These are phyloP conservation scores for Nomada lathburiana DNA, from an alignment of 2,888 invertebrate species.

Conservation along the genomic window DNA sequence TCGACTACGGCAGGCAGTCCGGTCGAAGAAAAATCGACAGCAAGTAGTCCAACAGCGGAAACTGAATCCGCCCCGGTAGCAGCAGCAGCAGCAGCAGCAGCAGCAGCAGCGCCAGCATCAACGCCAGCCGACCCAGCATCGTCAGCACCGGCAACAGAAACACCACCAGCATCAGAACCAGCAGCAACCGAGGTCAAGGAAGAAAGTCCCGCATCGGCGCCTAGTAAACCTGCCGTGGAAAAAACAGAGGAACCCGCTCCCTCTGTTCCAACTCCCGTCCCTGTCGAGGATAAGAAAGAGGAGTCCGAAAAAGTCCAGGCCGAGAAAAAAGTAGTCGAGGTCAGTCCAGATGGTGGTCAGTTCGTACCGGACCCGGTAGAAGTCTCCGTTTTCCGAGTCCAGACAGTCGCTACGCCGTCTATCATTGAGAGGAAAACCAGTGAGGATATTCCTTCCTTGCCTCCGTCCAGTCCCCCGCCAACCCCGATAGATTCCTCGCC, in stretches of 20 bases:
- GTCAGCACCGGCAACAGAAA: too few species aligned
- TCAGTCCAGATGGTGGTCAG: conserved; percentile 79
- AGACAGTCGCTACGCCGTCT: conserved; percentile 82
- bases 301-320: conserved; percentile 72
- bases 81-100: conserved; percentile 42
- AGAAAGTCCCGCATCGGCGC: conserved; percentile 54
- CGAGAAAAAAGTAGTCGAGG: conserved; percentile 82
- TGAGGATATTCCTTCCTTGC: conserved; percentile 82
- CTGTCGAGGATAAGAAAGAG: conserved; percentile 78
- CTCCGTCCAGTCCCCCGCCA: conserved; percentile 83
- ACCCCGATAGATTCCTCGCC: conserved; percentile 83
- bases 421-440: conserved; percentile 84
- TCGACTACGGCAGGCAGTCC: conserved; percentile 72
- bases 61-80: conserved; percentile 67
- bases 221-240: conserved; percentile 69
- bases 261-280: conserved; percentile 77
- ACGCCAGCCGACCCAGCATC: conserved; percentile 10
- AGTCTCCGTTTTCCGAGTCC: conserved; percentile 75
- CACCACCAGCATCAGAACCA: neutral
- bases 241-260: conserved; percentile 79
- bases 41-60: conserved; percentile 79
- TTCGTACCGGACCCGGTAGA: conserved; percentile 76
- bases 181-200: conserved; percentile 60
- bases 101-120: conserved; percentile 49
- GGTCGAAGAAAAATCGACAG: conserved; percentile 77